Percentiles rank a stretch among this genome's conserved stretches.
These are phyloP conservation scores for Lissocephala sabroskyi DNA, from an alignment of 2,888 invertebrate species.

Conservation along the genomic window DNA sequence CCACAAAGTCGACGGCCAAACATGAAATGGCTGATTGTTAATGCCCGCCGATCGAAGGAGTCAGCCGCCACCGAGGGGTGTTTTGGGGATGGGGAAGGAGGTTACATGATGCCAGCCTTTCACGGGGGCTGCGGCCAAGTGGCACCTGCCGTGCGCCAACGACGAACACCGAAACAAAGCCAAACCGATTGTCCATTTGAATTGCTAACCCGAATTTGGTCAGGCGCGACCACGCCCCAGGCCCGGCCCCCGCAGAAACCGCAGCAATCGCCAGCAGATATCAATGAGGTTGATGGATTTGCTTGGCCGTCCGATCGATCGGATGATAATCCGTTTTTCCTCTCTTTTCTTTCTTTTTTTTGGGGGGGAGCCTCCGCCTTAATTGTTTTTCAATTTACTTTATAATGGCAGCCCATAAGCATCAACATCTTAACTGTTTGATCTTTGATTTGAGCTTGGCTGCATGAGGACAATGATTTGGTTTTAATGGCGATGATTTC, in stretches of 20 bases:
- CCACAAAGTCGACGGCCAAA: conserved; percentile 33
- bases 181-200: too few relatives aligned
- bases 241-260: too few relatives aligned
- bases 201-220: not conserved
- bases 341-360: too few relatives aligned
- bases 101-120: too few relatives aligned
- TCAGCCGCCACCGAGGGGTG: conserved; percentile 32
- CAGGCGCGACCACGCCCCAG: not conserved
- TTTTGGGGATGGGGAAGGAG: too few relatives aligned
- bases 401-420: not conserved
- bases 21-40: conserved; percentile 26
- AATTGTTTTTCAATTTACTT: not conserved
- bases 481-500: too few relatives aligned
- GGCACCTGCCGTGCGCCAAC: too few relatives aligned
- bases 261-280: not conserved
- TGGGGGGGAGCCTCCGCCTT: too few relatives aligned
- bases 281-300: not conserved
- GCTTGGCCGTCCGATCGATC: not conserved
- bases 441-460: conserved; percentile 7
- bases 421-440: too few relatives aligned
- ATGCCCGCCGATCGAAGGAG: conserved; percentile 32
- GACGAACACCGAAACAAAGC: too few relatives aligned
- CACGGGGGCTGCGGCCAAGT: too few relatives aligned
- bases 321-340: not conserved
- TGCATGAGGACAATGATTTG: too few relatives aligned